phyloP scores from a whole-genome alignment of 1,140 invertebrate genomes.

The Physella acuta region DNA sequence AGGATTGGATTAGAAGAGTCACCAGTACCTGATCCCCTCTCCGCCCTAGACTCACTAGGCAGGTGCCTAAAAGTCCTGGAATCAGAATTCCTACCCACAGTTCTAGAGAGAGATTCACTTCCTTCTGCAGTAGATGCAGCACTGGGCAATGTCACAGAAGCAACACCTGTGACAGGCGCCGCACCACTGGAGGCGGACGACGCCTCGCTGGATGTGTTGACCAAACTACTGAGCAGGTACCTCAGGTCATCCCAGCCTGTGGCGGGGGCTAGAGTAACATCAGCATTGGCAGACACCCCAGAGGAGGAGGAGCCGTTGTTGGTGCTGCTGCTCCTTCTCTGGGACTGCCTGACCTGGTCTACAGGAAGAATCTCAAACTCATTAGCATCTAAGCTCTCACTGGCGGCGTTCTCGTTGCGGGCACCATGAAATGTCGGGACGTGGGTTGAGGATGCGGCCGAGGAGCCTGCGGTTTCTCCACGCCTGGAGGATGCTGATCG shows the following conservation, averaged over 20 bases:
- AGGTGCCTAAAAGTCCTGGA: neutral
- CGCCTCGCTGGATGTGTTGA: neutral
- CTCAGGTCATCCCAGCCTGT: neutral
- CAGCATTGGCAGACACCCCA: neutral
- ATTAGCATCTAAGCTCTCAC: constrained; percentile 13
- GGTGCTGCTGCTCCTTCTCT: neutral
- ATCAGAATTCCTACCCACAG: neutral
- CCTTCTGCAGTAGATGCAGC: constrained; percentile 5
- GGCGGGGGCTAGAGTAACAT: neutral
- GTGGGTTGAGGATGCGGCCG: neutral
- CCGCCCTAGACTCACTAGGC: neutral
- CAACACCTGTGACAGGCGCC: neutral
- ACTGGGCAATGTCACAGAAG: constrained; percentile 1
- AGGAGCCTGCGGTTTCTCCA: neutral
- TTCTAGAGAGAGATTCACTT: neutral
- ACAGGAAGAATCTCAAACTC: constrained; percentile 26
- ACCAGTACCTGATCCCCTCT: neutral
- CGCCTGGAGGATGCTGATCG: neutral
- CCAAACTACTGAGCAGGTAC: neutral
- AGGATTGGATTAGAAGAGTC: neutral
- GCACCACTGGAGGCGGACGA: constrained; percentile 1
- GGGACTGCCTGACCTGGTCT: neutral
- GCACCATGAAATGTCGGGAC: neutral
- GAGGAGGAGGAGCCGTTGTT: neutral
- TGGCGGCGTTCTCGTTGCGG: neutral